Base-by-base conservation (phyloP, 2,888 invertebrate genomes). In the Caenorhabditis sp. region DNA sequence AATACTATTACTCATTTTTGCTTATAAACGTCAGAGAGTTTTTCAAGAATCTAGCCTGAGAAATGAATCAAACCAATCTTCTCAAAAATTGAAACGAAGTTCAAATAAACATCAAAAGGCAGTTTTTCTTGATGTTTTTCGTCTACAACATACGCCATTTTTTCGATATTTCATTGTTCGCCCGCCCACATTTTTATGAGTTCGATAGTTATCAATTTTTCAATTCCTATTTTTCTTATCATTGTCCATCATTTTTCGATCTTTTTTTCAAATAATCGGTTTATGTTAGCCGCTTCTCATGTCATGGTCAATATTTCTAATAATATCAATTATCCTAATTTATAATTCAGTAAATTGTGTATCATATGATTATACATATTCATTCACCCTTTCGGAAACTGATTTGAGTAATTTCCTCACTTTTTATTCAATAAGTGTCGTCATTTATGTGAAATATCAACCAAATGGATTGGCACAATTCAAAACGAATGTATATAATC, bases 1-100 rank as follows among this genome's bases (percentile, higher is more conserved):
- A 20, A 66, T 77, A n/a, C 62, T 77, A 1, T 60, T 77, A 49
- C 21, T 73, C 14, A 65, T 79, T 14, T 75, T 70, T 43, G 20
- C 75, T 0, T 79, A 76, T 43, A 23, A 71, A n/a, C 50, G 79
- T 31, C 72, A 68, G 23, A 59, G 49, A 17, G 8, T 59, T 10
- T 43, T 10, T 43, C 43, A 14, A 31, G 10, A 31, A 7, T 31
- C 10, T 10, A 31, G 31, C 10, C 10, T 10, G 31, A 31, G 10
- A 10, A 4, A 10, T 7, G 10, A 31, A 31, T 31, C 4, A 7
- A 31, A 31, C 10, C 31, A 31, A 10, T 10, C 31, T 31, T 31
- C 31, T 4, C n/a, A 31, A 31, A 10, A 7, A 31, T 10, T 31
- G 31, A 31, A 31, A 31, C 10, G 10, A 7, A 7, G 31, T 7